Evolutionary conservation across 2,797 vertebrate genomes (phyloP).

Genomic region (Brachyrhaphis roseni): DNA sequence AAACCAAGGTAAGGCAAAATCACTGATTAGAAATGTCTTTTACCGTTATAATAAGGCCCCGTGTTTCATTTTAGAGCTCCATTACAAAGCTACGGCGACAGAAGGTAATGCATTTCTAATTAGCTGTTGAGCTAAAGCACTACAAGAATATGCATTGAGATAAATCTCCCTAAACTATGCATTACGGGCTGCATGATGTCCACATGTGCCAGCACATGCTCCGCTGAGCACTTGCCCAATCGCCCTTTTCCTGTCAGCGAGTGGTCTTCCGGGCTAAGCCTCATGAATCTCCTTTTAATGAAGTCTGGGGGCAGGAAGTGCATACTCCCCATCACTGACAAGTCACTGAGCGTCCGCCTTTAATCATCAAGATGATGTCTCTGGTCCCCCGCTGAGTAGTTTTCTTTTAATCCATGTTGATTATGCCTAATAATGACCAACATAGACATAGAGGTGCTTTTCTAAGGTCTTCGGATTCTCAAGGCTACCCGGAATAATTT

Average conservation of each 20-base stretch:
- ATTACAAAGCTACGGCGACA: constrained; percentile 9
- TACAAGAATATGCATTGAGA: background rate
- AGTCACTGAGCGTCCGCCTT: constrained; percentile 30
- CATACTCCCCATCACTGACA: constrained; percentile 46
- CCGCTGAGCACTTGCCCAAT: constrained; percentile 3
- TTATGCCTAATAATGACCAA: constrained; percentile 43
- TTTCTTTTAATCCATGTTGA: constrained; percentile 61
- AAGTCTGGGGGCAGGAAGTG: constrained; percentile 65
- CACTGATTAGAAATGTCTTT: constrained; percentile 40
- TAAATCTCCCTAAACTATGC: background rate
- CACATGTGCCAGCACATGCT: constrained; percentile 6
- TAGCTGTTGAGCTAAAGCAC: constrained; percentile 15
- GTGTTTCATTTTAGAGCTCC: constrained; percentile 52
- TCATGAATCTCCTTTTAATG: constrained; percentile 73
- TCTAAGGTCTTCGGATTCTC: constrained; percentile 2
- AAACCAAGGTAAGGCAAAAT: constrained; percentile 28
- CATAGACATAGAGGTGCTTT: constrained; percentile 27
- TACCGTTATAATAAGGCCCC: constrained; percentile 34
- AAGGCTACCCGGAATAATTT: background rate
- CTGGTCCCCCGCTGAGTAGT: constrained; percentile 38
- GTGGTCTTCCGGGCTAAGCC: constrained; percentile 61
- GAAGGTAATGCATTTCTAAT: constrained; percentile 33
- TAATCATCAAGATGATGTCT: constrained; percentile 62
- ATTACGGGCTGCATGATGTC: background rate
- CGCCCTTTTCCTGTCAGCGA: constrained; percentile 34